These are phyloP conservation scores for Merodon equestris DNA, from an alignment of 2,888 invertebrate species.

Conservation along the genomic window DNA sequence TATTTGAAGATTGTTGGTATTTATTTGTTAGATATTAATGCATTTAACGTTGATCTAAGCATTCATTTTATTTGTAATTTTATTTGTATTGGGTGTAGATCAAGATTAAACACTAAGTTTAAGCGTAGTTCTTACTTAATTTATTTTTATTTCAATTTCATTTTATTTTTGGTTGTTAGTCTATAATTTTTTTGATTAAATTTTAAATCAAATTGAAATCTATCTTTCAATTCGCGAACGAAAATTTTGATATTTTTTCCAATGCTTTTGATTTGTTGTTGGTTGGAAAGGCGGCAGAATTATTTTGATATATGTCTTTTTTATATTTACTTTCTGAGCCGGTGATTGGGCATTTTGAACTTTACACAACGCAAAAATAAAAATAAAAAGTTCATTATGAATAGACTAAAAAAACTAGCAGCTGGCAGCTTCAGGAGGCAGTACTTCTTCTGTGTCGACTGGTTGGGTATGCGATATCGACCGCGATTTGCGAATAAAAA, in stretches of 20 bases:
- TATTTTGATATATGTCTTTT: slow-evolving; percentile 28
- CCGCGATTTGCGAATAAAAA: no score
- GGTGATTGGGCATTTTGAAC: slow-evolving; percentile 31
- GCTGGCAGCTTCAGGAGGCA: slow-evolving; percentile 35
- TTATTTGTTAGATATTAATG: background rate
- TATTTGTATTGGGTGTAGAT: slow-evolving; percentile 56
- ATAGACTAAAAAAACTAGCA: background rate
- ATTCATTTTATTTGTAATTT: slow-evolving; percentile 20
- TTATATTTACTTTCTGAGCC: slow-evolving; percentile 4
- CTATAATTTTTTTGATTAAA: slow-evolving; percentile 14
- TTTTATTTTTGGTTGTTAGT: background rate
- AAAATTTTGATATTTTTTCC: slow-evolving; percentile 61
- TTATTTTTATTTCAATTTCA: slow-evolving; percentile 15
- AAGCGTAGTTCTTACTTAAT: slow-evolving; percentile 57
- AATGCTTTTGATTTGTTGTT: slow-evolving; percentile 47
- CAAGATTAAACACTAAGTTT: slow-evolving; percentile 59
- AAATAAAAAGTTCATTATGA: no score
- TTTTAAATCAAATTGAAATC: no score
- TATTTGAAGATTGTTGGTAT: slow-evolving; percentile 37
- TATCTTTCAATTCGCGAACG: slow-evolving; percentile 28
- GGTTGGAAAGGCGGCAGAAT: slow-evolving; percentile 43
- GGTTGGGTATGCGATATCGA: no score
- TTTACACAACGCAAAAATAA: background rate
- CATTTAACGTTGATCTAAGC: slow-evolving; percentile 1
- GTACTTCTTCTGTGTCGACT: background rate